Evolutionary conservation across 2,888 invertebrate species (phyloP).

Genomic region (Sepiola atlantica): DNA sequence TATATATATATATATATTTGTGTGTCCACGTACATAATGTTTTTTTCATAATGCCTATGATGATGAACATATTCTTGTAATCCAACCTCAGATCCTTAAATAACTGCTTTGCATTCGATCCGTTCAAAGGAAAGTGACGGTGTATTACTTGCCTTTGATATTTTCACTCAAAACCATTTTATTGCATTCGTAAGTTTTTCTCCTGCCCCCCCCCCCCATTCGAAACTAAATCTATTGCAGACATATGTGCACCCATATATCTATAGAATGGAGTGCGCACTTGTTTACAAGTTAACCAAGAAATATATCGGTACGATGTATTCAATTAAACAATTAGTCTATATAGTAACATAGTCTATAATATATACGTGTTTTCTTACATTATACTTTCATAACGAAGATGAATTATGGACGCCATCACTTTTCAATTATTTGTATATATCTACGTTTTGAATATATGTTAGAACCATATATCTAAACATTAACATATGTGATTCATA

Average conservation of each 20-base stretch:
- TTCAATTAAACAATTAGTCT: no score
- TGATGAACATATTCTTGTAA: background rate
- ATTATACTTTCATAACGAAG: no score
- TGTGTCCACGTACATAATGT: background rate
- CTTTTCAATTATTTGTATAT: no score
- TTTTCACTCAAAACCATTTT: background rate
- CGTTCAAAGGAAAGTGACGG: slow-evolving; percentile 12
- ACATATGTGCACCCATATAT: background rate
- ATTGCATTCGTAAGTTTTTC: background rate
- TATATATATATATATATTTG: no score
- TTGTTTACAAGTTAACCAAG: no score
- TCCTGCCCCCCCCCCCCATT: background rate
- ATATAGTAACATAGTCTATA: no score
- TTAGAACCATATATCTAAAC: no score
- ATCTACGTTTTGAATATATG: no score
- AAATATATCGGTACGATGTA: no score
- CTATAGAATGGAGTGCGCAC: background rate
- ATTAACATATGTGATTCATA: no score
- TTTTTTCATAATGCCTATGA: background rate
- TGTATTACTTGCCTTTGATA: background rate
- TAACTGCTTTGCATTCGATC: background rate
- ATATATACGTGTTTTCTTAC: no score
- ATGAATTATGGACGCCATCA: no score
- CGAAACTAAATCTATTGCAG: background rate
- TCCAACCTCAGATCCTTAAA: background rate